Evolutionary conservation across 2,797 vertebrate species (phyloP), one percentile per base, ranked within the genome.

Genomic region (Gobionotothen gibberifrons): DNA sequence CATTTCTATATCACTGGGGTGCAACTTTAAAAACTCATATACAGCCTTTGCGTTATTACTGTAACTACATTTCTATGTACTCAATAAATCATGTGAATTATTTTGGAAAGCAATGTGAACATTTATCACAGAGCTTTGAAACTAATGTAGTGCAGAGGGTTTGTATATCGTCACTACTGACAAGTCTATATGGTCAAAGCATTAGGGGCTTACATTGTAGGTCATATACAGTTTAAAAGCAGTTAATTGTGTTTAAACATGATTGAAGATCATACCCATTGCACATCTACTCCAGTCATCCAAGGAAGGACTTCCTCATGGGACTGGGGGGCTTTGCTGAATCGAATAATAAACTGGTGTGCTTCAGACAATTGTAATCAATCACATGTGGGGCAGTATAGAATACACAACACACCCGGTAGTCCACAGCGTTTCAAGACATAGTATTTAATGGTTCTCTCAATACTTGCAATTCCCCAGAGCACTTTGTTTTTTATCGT

Each of bases 301-400:
- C 26, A 43, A 63, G 73, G 64, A 64, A 79, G 83, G 80, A 67
- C 81, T 81, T 76, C 79, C 72, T 80, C 84, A 56, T 63, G 77
- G 82, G 82, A 90, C 78, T 32, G 42, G 0, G 36, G 64, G 73
- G 74, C 88, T 92, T 86, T 72, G 73, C 85, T 53, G 76, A 89
- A 94, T 93, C 89, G 77, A 93, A 93, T 93, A 91, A 93, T 91
- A 92, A 93, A 78, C 85, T 79, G 85, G 87, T 90, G 91, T 82
- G 81, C 78, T 76, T 79, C 76, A 74, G 80, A 92, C 87, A 26
- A 75, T 83, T 73, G 84, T 85, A 91, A 94, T 95, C 89, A 93
- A 92, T 94, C 93, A 93, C 61, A 61, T 64, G 54, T 44, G 63
- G 82, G 76, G 88, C 79, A 76, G 64, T 66, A 49, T 19, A 70